Evolutionary conservation across 2,888 invertebrate genomes (phyloP), one percentile per base, ranked within the genome.

Genomic region (Ectemnius cavifrons): DNA sequence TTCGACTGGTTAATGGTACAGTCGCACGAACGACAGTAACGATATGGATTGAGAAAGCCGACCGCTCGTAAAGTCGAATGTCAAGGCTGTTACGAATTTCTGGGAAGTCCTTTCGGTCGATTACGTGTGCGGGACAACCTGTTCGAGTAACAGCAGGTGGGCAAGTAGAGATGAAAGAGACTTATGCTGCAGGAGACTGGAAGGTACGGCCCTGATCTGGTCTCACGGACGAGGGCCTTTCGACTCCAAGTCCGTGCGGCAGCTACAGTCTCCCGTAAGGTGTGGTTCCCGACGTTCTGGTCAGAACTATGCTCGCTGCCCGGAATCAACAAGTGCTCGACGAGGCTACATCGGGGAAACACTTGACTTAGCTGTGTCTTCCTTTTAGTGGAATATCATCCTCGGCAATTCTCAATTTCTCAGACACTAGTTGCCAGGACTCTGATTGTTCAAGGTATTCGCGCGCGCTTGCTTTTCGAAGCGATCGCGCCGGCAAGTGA

Each of bases 151-250:
- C n/a, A n/a, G 18, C 27, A 28, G 16, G 37, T 37, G 67, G 62
- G 49, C 64, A n/a, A 37, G 16, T 20, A 2, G 2, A 47, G 16
- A 47, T 77, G 63, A 23, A 23, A 23, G 23, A 23, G 23, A 23
- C 3, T 23, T 23, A 3, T 23, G 2, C 3, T 3, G 3, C 23
- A 23, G 66, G 67, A 62, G 5, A 37, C 6, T 16, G 8, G 6
- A 56, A 49, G n/a, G 2, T 83, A 87, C 87, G 85, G 71, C 75
- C 88, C 88, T 88, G 88, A 84, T 76, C 77, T 82, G 81, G 87
- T 86, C 84, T 84, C 84, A 83, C 84, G 84, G 83, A 83, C 85
- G 88, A 88, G 87, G 86, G 89, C 86, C 89, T 89, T 89, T 88
- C 89, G 85, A 89, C 87, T 88, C 85, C 81, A 37, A 37, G 78